phyloP scores from a whole-genome alignment of 2,888 invertebrate genomes.

The Dicyrtomina minuta region DNA sequence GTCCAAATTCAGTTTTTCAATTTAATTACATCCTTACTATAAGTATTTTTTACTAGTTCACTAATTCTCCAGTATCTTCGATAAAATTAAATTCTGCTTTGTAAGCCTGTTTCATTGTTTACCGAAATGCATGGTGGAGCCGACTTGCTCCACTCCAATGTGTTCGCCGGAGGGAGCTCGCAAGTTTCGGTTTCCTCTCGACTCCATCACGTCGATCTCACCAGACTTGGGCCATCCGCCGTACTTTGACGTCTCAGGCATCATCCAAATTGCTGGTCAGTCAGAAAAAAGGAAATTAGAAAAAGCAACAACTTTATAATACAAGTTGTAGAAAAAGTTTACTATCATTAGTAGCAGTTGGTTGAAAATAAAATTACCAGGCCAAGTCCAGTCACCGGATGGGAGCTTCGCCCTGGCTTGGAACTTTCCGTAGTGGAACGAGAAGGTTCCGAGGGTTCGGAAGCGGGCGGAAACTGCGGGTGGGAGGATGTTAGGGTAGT shows the following conservation, averaged over 20 bases:
- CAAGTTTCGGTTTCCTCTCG: slow-evolving; percentile 66
- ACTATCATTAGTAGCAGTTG: background rate
- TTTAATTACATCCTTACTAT: too few relatives aligned
- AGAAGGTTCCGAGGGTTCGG: slow-evolving; percentile 55
- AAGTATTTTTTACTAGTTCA: too few relatives aligned
- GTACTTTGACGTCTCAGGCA: slow-evolving; percentile 41
- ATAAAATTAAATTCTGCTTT: too few relatives aligned
- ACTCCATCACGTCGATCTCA: slow-evolving; percentile 70
- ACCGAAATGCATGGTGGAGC: slow-evolving; percentile 68
- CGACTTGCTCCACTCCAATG: slow-evolving; percentile 64
- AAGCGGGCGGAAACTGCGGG: slow-evolving; percentile 57
- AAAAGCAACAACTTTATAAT: too few relatives aligned
- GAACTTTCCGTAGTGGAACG: slow-evolving; percentile 57
- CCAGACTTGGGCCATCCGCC: slow-evolving; percentile 69
- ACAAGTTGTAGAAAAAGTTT: background rate
- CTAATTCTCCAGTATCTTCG: too few relatives aligned
- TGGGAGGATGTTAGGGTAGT: slow-evolving; percentile 53
- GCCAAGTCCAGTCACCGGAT: slow-evolving; percentile 55
- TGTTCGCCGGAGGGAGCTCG: slow-evolving; percentile 55
- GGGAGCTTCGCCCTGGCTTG: slow-evolving; percentile 57
- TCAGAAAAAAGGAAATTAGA: too few relatives aligned
- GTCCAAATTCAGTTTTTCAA: too few relatives aligned
- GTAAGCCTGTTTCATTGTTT: too few relatives aligned
- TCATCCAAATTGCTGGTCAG: slow-evolving; percentile 48
- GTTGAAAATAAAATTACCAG: slow-evolving; percentile 38